phyloP scores from a whole-genome alignment of 2,888 invertebrate species.

The Tinea trinotella region DNA sequence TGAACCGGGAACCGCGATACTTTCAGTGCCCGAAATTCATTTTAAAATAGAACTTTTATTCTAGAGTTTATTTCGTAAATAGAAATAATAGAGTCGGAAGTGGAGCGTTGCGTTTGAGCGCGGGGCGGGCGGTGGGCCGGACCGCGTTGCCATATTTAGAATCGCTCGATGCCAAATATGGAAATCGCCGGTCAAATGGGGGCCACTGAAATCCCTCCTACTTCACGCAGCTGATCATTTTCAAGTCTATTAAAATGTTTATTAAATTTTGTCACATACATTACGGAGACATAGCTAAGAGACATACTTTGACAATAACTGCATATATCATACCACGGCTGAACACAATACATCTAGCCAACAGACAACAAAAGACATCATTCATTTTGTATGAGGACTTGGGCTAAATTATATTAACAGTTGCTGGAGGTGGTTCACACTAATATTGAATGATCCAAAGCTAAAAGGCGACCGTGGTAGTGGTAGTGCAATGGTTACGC shows the following conservation, averaged over 20 bases:
- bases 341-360: too few species aligned
- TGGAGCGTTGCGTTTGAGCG: constrained; percentile 50
- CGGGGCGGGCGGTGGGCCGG: constrained; percentile 75
- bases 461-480: too few species aligned
- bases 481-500: too few species aligned
- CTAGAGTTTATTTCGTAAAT: constrained; percentile 70
- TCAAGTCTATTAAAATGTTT: constrained; percentile 51
- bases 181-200: constrained; percentile 84
- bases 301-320: too few species aligned
- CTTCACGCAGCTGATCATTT: constrained; percentile 63
- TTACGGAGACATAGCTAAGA: constrained; percentile 25
- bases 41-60: constrained; percentile 71
- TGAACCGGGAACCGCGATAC: constrained; percentile 60
- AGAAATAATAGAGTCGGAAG: constrained; percentile 72
- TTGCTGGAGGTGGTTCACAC: too few species aligned
- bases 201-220: constrained; percentile 85
- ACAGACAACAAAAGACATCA: too few species aligned
- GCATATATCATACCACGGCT: too few species aligned
- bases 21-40: constrained; percentile 66
- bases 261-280: constrained; percentile 61
- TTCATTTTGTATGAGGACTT: too few species aligned
- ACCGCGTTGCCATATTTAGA: constrained; percentile 89
- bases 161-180: constrained; percentile 85
- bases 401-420: too few species aligned
- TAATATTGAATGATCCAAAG: too few species aligned